Evolutionary conservation across 2,888 invertebrate genomes (phyloP).

Genomic region (Ashinkailepas kermadecensis): DNA sequence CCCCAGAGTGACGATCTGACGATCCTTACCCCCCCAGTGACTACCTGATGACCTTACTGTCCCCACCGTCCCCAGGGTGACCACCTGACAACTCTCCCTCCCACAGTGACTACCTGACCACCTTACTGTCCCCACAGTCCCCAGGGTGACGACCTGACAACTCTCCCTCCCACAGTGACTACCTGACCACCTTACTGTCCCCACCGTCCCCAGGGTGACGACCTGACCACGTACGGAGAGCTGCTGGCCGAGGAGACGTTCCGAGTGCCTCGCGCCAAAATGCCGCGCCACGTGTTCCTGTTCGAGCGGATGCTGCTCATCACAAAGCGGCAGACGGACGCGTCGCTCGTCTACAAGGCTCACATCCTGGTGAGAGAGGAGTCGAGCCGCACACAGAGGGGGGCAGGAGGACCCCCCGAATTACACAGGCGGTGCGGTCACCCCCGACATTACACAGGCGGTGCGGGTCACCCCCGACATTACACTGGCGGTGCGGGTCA

Average conservation of each 20-base stretch:
- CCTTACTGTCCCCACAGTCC: not conserved
- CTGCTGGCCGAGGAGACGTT: constrained; percentile 84
- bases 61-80: too few relatives aligned
- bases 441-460: too few relatives aligned
- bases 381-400: too few relatives aligned
- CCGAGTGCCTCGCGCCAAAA: constrained; percentile 78
- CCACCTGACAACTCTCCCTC: too few relatives aligned
- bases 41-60: too few relatives aligned
- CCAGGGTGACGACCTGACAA: not conserved
- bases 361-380: constrained; percentile 55
- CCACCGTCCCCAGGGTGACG: constrained; percentile 53
- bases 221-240: constrained; percentile 79
- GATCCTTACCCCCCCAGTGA: too few relatives aligned
- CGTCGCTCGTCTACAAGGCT: constrained; percentile 80
- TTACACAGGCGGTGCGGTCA: too few relatives aligned
- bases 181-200: not conserved
- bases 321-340: constrained; percentile 87
- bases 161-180: not conserved
- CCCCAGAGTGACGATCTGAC: too few relatives aligned
- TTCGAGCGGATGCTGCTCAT: constrained; percentile 91
- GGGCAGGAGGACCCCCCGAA: too few relatives aligned
- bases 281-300: constrained; percentile 81
- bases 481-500: too few relatives aligned
- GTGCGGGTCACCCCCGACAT: too few relatives aligned
- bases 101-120: too few relatives aligned